phyloP scores from a whole-genome alignment of 1,140 invertebrate species.

The Steinernema khuongi region DNA sequence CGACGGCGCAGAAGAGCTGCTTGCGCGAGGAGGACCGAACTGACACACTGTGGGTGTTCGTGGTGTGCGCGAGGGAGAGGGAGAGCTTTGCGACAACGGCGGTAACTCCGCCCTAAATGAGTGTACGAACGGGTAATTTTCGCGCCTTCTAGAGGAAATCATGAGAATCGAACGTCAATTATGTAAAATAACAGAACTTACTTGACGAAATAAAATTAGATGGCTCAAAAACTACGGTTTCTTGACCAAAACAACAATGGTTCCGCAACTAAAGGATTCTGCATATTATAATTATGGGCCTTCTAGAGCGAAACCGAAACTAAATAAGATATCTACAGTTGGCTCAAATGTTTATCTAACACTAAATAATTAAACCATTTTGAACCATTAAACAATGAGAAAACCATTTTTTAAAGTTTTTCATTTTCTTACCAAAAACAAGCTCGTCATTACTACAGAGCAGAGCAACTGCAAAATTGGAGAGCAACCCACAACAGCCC shows the following conservation, averaged over 20 bases:
- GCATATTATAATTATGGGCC: too few species aligned
- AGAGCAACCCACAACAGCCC: too few species aligned
- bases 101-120: constrained; percentile 16
- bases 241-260: too few species aligned
- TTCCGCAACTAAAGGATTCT: too few species aligned
- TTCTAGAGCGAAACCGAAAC: too few species aligned
- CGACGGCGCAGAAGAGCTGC: neutral
- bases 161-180: neutral
- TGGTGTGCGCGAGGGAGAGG: neutral
- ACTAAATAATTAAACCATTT: neutral
- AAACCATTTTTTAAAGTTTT: neutral
- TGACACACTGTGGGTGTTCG: constrained; percentile 8
- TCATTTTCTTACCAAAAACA: neutral
- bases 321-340: neutral
- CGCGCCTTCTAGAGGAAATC: neutral
- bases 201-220: too few species aligned
- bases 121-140: neutral
- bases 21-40: neutral
- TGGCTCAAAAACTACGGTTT: too few species aligned
- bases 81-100: constrained; percentile 6
- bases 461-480: neutral
- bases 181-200: too few species aligned
- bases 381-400: neutral
- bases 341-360: neutral
- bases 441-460: neutral